Conservation (phyloP, 2,113 vertebrate genomes). For the Myrmecophaga tridactyla region DNA sequence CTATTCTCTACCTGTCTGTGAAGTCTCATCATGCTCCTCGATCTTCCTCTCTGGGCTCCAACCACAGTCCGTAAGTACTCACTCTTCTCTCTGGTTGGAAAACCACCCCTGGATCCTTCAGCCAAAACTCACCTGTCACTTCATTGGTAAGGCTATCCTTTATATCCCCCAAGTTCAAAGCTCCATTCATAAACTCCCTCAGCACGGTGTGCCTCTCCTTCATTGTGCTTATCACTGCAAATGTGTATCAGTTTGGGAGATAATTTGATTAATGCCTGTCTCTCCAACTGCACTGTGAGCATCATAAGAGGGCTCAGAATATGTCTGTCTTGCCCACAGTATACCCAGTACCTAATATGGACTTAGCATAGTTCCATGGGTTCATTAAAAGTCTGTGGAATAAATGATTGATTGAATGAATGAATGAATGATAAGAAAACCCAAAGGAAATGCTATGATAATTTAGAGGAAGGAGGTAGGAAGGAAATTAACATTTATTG, state of each 20-base stretch:
- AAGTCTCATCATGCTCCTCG: accelerated
- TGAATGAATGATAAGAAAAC: background rate
- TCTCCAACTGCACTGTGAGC: background rate
- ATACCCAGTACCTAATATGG: background rate
- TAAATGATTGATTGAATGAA: background rate
- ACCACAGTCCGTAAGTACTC: background rate
- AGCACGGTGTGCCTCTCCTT: background rate
- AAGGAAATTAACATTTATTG: background rate
- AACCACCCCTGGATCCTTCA: background rate
- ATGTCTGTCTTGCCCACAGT: background rate
- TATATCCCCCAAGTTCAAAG: background rate
- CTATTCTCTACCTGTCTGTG: background rate
- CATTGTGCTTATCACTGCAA: background rate
- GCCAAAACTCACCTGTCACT: background rate
- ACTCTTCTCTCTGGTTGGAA: background rate
- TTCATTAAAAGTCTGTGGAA: background rate
- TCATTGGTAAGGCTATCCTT: background rate
- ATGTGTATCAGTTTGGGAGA: background rate
- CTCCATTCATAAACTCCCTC: background rate
- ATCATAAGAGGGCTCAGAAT: background rate
- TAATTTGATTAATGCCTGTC: background rate
- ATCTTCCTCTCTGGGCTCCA: background rate
- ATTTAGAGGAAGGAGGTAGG: background rate
- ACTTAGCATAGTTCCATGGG: background rate
- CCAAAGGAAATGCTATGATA: background rate